These are phyloP conservation scores for Brachyhypopomus gauderio DNA, from an alignment of 2,113 vertebrate species.

Conservation along the genomic window DNA sequence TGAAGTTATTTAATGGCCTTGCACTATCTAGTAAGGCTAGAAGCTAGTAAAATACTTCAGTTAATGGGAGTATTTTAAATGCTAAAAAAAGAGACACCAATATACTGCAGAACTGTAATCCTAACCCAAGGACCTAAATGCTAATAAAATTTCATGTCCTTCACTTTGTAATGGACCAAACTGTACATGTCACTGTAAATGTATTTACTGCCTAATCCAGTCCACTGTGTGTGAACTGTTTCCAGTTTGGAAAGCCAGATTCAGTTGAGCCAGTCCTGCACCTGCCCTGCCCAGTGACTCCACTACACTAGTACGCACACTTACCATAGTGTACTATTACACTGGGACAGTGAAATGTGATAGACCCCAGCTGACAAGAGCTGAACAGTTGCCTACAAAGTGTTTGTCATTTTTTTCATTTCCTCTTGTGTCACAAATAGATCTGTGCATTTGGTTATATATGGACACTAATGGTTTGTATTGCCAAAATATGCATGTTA, in stretches of 20 bases:
- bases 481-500: not conserved
- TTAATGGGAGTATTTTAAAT: no score
- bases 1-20: not conserved
- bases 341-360: constrained; percentile 54
- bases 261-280: constrained; percentile 21
- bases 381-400: constrained; percentile 33
- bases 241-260: constrained; percentile 24
- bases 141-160: not conserved
- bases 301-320: constrained; percentile 19
- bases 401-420: constrained; percentile 27
- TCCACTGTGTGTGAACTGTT: not conserved
- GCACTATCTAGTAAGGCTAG: no score
- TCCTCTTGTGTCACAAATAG: not conserved
- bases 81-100: no score
- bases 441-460: not conserved
- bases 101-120: not conserved
- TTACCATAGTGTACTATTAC: constrained; percentile 57
- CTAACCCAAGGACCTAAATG: not conserved
- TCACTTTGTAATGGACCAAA: not conserved
- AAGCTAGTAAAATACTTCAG: no score
- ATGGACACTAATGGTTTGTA: not conserved
- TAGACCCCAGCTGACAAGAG: constrained; percentile 28
- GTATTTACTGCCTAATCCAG: not conserved
- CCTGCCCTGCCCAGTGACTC: constrained; percentile 8
- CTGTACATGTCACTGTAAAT: constrained; percentile 10